These are phyloP conservation scores for Zalophus californianus DNA, from an alignment of 2,797 vertebrate species.

Conservation along the genomic window DNA sequence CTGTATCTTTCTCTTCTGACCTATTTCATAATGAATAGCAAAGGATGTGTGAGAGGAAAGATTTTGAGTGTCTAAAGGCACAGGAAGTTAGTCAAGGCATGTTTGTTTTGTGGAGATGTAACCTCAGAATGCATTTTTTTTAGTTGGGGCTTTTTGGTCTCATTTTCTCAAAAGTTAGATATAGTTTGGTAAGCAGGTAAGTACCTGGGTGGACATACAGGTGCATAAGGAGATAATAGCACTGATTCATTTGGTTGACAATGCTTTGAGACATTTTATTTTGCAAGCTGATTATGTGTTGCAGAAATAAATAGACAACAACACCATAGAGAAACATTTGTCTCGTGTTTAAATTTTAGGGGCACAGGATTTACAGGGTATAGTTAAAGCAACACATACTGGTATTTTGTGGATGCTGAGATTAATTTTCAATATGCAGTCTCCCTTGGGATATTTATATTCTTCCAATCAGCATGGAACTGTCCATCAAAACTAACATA, in stretches of 20 bases:
- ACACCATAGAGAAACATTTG: slow-evolving; percentile 70
- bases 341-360: slow-evolving; percentile 79
- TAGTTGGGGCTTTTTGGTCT: background rate
- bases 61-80: background rate
- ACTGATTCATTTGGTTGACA: background rate
- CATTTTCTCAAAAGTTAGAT: slow-evolving; percentile 38
- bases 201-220: background rate
- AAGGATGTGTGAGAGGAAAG: background rate
- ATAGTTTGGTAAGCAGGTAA: background rate
- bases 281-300: slow-evolving; percentile 44
- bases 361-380: slow-evolving; percentile 76
- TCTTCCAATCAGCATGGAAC: slow-evolving; percentile 90
- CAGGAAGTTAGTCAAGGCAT: background rate
- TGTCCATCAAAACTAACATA: slow-evolving; percentile 90
- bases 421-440: slow-evolving; percentile 88
- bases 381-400: slow-evolving; percentile 85
- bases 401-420: slow-evolving; percentile 87
- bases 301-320: slow-evolving; percentile 73
- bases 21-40: background rate
- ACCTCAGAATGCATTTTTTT: slow-evolving; percentile 28
- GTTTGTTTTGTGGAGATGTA: background rate
- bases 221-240: slow-evolving; percentile 17
- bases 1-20: background rate
- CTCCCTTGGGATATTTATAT: slow-evolving; percentile 90
- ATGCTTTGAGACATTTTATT: slow-evolving; percentile 59